Conservation (phyloP, 2,797 vertebrate species). For the Scarus forsteni region DNA sequence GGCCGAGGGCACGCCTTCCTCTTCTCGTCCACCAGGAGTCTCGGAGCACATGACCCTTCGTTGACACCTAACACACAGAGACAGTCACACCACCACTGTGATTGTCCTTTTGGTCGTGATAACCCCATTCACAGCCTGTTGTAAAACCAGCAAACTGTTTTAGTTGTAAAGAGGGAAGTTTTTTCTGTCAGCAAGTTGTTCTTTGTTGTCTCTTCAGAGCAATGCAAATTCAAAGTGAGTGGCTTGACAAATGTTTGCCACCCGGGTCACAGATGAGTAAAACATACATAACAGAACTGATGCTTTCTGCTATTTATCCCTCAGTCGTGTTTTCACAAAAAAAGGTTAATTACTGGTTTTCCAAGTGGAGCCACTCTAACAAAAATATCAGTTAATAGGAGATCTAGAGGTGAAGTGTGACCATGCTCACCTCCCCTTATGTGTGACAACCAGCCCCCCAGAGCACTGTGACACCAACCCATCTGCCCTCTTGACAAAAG, state of each 20-base stretch:
- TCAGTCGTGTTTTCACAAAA: too few species aligned
- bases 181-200: slow-evolving; percentile 41
- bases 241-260: slow-evolving; percentile 55
- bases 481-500: too few species aligned
- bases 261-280: slow-evolving; percentile 46
- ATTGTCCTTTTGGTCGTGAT: slow-evolving; percentile 51
- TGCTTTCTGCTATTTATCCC: too few species aligned
- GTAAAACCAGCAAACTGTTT: slow-evolving; percentile 41
- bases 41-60: slow-evolving; percentile 78
- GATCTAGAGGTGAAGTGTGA: too few species aligned
- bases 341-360: too few species aligned
- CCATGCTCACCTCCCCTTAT: too few species aligned
- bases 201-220: slow-evolving; percentile 35
- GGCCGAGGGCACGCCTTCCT: slow-evolving; percentile 82
- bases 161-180: slow-evolving; percentile 33
- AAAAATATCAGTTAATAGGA: too few species aligned
- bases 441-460: too few species aligned
- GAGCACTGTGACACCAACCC: too few species aligned
- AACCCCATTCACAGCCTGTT: slow-evolving; percentile 35
- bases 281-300: slow-evolving; percentile 20
- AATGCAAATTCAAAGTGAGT: slow-evolving; percentile 51
- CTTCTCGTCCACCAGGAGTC: slow-evolving; percentile 80
- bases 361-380: too few species aligned
- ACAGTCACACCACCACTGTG: slow-evolving; percentile 24
- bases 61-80: slow-evolving; percentile 56